Conservation (phyloP, 2,888 invertebrate genomes). For the Coleophora flavipennella region DNA sequence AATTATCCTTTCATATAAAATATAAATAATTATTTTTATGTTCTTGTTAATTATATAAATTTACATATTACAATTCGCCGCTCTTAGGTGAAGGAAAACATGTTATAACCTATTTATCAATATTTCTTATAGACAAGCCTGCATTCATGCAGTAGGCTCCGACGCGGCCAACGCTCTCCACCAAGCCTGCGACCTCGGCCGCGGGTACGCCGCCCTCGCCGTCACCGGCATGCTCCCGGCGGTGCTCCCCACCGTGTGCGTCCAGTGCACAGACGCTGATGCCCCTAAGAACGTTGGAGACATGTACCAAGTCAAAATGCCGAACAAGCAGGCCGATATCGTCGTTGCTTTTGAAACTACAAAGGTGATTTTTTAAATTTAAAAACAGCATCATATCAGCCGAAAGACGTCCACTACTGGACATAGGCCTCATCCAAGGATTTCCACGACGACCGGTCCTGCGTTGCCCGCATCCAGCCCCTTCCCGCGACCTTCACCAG, state of each 20-base stretch:
- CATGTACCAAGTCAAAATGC: slow-evolving; percentile 75
- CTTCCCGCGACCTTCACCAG: no score
- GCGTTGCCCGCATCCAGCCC: no score
- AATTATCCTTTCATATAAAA: no score
- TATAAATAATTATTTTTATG: no score
- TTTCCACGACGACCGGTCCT: no score
- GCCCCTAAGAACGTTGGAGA: slow-evolving; percentile 67
- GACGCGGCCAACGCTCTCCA: slow-evolving; percentile 48
- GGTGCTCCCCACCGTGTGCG: slow-evolving; percentile 76
- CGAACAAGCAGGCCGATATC: slow-evolving; percentile 85
- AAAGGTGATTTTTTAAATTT: slow-evolving; percentile 27
- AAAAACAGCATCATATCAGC: no score
- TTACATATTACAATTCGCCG: no score
- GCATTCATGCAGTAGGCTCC: slow-evolving; percentile 76
- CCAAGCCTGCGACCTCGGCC: slow-evolving; percentile 77
- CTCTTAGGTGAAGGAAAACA: no score
- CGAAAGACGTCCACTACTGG: no score
- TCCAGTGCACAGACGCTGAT: slow-evolving; percentile 68
- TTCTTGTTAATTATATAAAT: no score
- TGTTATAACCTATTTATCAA: no score
- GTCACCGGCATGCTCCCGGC: slow-evolving; percentile 72
- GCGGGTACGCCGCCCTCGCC: slow-evolving; percentile 79
- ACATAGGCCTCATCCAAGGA: no score
- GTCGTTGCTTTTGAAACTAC: slow-evolving; percentile 81
- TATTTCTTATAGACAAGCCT: slow-evolving; percentile 75